A percentile compares a stretch with the other conserved stretches of the same genome.
Evolutionary conservation across 2,797 vertebrate species (phyloP).

Genomic region (Helostoma temminkii): DNA sequence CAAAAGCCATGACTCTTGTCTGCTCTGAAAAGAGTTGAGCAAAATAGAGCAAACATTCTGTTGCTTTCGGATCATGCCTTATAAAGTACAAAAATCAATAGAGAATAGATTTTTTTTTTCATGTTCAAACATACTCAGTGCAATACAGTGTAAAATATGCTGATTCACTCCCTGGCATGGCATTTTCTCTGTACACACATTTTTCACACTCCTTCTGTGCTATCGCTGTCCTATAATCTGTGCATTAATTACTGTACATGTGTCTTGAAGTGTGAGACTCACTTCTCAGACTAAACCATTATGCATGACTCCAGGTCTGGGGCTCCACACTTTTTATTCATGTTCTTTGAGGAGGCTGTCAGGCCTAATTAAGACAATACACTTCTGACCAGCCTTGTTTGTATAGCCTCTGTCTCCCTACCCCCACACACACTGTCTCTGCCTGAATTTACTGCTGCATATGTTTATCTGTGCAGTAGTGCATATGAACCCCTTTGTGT

Average conservation of each 20-base stretch:
- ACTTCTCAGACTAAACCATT: conserved; percentile 47
- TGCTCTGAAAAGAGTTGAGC: conserved; percentile 36
- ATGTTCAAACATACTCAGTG: conserved; percentile 8
- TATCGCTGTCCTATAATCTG: conserved; percentile 60
- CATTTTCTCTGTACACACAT: conserved; percentile 2
- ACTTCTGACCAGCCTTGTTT: conserved; percentile 57
- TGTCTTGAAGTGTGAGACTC: conserved; percentile 43
- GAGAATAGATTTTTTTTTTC: conserved; percentile 41
- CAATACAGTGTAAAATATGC: not conserved
- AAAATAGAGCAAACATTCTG: conserved; percentile 41
- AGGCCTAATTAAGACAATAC: conserved; percentile 75
- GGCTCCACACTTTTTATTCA: conserved; percentile 70
- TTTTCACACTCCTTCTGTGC: conserved; percentile 17
- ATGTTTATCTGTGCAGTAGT: conserved; percentile 13
- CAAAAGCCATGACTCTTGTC: conserved; percentile 58
- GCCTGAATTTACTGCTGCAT: conserved; percentile 25
- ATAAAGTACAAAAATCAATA: conserved; percentile 55
- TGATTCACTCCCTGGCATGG: conserved; percentile 1
- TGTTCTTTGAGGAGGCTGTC: conserved; percentile 75
- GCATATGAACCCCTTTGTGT: conserved; percentile 8
- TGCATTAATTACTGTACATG: conserved; percentile 70
- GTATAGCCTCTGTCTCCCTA: conserved; percentile 41
- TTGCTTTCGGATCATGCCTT: conserved; percentile 38
- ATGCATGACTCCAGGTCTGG: conserved; percentile 73
- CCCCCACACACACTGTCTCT: conserved; percentile 28